phyloP scores from a whole-genome alignment of 2,113 vertebrate species.

The Tyto alba region DNA sequence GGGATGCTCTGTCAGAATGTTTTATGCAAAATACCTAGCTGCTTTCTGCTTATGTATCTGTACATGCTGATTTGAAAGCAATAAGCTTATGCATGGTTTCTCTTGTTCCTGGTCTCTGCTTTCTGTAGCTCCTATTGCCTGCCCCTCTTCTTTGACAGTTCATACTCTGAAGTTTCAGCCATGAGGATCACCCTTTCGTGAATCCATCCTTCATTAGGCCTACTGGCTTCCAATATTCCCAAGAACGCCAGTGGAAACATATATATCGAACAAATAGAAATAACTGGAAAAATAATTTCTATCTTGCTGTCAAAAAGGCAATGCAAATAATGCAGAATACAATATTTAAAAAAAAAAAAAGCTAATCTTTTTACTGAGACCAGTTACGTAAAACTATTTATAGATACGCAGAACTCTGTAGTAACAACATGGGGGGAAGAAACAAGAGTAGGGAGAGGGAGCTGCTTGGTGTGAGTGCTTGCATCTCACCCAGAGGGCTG shows the following conservation, averaged over 20 bases:
- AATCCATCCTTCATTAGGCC: neutral
- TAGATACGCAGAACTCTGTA: neutral
- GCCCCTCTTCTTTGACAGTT: neutral
- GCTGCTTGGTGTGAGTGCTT: neutral
- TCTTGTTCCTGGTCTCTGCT: neutral
- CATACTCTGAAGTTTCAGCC: neutral
- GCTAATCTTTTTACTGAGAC: neutral
- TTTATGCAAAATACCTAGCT: neutral
- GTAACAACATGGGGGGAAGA: neutral
- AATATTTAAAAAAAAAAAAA: neutral
- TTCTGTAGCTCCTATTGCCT: neutral
- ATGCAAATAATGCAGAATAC: neutral
- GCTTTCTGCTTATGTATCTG: neutral
- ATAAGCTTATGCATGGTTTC: neutral
- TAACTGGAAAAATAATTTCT: neutral
- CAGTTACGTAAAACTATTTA: neutral
- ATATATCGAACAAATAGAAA: neutral
- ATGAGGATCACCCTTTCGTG: neutral
- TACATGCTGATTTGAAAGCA: conserved; percentile 7
- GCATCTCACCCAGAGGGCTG: neutral
- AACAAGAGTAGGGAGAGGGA: neutral
- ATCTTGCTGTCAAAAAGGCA: neutral
- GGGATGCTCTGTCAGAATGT: neutral
- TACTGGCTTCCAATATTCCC: neutral
- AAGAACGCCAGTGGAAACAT: neutral